Conservation (phyloP, 2,888 invertebrate species). For the Pristionchus exspectatus region DNA sequence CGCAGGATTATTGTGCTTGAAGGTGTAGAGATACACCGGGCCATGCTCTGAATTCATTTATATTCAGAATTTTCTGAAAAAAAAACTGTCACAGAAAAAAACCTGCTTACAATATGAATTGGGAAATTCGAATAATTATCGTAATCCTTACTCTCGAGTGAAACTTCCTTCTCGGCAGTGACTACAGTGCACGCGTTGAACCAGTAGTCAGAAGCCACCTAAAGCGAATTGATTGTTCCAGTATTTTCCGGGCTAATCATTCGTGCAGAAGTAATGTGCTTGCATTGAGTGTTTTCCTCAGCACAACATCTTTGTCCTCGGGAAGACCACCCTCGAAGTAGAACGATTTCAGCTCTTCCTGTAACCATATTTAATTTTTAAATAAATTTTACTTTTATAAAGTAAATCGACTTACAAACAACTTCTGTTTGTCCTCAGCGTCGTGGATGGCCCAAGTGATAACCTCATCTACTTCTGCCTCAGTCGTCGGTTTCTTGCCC, state of each 20-base stretch:
- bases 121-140: neutral
- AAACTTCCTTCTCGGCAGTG: neutral
- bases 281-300: conserved; percentile 62
- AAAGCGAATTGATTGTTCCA: neutral
- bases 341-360: conserved; percentile 69
- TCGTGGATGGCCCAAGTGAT: conserved; percentile 35
- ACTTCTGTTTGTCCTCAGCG: conserved; percentile 2
- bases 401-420: neutral
- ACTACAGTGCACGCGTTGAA: neutral
- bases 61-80: no score
- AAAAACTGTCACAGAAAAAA: no score
- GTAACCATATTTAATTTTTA: conserved; percentile 56
- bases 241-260: no score
- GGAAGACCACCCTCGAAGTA: conserved; percentile 59
- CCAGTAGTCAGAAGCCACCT: neutral
- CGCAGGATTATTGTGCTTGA: neutral
- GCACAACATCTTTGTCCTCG: conserved; percentile 64
- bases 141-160: neutral
- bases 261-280: no score
- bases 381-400: neutral
- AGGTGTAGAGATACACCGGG: neutral
- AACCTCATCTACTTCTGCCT: neutral
- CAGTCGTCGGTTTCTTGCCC: conserved; percentile 40
- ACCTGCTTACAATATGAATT: neutral
- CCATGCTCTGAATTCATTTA: conserved; percentile 28